Evolutionary conservation across 1,140 invertebrate genomes (phyloP), one percentile per base, ranked within the genome.

Genomic region (Rhopalosiphum padi): DNA sequence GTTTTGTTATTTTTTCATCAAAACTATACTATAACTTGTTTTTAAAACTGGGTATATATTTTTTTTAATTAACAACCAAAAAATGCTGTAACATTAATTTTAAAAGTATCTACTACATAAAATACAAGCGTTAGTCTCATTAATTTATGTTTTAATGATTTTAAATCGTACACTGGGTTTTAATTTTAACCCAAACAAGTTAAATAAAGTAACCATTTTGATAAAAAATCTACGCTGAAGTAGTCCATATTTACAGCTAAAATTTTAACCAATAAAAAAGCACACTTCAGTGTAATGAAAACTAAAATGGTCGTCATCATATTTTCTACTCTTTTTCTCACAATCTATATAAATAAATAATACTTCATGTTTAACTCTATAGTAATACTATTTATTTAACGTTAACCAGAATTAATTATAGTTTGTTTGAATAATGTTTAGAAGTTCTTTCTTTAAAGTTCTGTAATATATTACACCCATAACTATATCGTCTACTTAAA

Each of bases 11-110:
- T 11, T n/a, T 77, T 77, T 77, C 60, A 18, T 77, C 30, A n/a
- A 68, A 77, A 77, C 60, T 77, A 15, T n/a, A n/a, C 15, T n/a
- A n/a, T 18, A n/a, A 35, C 30, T n/a, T 77, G 2, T 77, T 60
- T 68, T 68, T n/a, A 68, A 85, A 85, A 85, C 35, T 85, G 41
- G 4, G 3, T 30, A 41, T 41, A 37, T 23, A 35, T 43, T 85
- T 25, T 85, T 85, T 85, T 85, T 43, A 85, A 85, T 85, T 43
- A 85, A 43, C 83, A 85, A 41, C 83, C 41, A 23, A 48, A 88
- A 86, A 88, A 51, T n/a, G 2, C 25, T 30, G 46, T 88, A 88
- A 35, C 46, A 35, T 21, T 87, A 51, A 51, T 88, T 88, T 51
- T 35, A 35, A 22, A 88, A 46, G 43, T 48, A 88, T 7, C 30